Evolutionary conservation across 2,113 vertebrate genomes (phyloP).

Genomic region (Oophaga pumilio): DNA sequence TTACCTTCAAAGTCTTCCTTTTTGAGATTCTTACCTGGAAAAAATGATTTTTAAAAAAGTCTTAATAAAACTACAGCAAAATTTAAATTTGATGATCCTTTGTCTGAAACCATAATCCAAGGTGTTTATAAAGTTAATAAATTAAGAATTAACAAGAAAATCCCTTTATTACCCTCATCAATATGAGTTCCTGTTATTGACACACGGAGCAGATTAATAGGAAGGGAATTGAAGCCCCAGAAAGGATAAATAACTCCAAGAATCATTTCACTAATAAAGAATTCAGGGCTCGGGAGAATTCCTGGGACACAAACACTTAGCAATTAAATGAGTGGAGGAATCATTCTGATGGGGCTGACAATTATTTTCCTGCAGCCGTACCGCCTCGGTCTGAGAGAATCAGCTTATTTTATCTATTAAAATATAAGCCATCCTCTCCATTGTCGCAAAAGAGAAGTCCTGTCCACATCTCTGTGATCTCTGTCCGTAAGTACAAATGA

Average conservation of each 20-base stretch:
- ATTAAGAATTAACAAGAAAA: conserved; percentile 54
- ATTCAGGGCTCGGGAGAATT: conserved; percentile 46
- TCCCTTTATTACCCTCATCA: conserved; percentile 48
- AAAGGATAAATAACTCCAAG: conserved; percentile 57
- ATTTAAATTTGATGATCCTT: background rate
- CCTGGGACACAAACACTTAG: conserved; percentile 55
- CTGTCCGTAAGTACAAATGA: conserved; percentile 25
- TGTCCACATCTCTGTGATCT: conserved; percentile 10
- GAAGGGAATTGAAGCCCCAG: conserved; percentile 53
- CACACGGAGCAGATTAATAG: conserved; percentile 57
- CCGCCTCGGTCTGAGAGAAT: conserved; percentile 2
- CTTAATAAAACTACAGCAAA: background rate
- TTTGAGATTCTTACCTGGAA: background rate
- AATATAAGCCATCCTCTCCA: conserved; percentile 28
- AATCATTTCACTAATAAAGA: conserved; percentile 58
- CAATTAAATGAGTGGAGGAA: conserved; percentile 56
- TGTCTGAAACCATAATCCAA: background rate
- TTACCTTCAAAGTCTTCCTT: background rate
- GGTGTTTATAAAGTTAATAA: conserved; percentile 49
- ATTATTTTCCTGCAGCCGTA: conserved; percentile 46
- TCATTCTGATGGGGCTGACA: conserved; percentile 49
- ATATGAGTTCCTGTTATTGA: conserved; percentile 55
- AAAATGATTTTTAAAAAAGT: background rate
- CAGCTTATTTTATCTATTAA: conserved; percentile 26
- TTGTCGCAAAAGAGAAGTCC: background rate